Evolutionary conservation across 2,888 invertebrate genomes (phyloP).

Genomic region (Leucania comma): DNA sequence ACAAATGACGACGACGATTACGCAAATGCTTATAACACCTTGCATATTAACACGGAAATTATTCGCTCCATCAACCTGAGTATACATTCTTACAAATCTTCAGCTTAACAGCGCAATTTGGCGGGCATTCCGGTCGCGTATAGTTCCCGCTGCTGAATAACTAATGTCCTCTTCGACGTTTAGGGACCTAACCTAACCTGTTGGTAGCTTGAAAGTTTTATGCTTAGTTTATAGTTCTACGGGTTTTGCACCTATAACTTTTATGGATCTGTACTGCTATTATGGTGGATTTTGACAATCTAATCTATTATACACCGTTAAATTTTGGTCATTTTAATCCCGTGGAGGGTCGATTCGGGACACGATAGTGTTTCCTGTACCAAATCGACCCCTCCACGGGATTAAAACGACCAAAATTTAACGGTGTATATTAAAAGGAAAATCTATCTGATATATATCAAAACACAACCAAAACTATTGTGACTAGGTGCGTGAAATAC

Average conservation of each 20-base stretch:
- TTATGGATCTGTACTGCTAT: constrained; percentile 4
- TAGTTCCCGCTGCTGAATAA: constrained; percentile 50
- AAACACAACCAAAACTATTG: too few relatives aligned
- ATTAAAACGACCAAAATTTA: too few relatives aligned
- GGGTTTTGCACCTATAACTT: constrained; percentile 7
- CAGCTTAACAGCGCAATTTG: constrained; percentile 45
- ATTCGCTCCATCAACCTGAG: constrained; percentile 21
- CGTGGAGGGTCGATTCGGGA: too few relatives aligned
- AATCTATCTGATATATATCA: too few relatives aligned
- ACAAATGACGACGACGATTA: background rate
- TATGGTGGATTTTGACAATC: background rate
- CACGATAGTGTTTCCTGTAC: too few relatives aligned
- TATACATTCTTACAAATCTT: constrained; percentile 43
- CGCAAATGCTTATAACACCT: constrained; percentile 5
- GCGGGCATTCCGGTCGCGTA: constrained; percentile 38
- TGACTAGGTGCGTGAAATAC: too few relatives aligned
- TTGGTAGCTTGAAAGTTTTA: constrained; percentile 45
- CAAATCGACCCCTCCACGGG: too few relatives aligned
- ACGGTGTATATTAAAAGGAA: too few relatives aligned
- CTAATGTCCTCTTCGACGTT: constrained; percentile 43
- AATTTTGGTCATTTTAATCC: too few relatives aligned
- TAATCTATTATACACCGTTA: background rate
- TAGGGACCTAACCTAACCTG: constrained; percentile 51
- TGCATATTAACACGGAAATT: constrained; percentile 14
- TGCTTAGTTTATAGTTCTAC: constrained; percentile 30